Percentiles rank a stretch among this genome's conserved stretches.
Evolutionary conservation across 2,797 vertebrate genomes (phyloP).

Genomic region (Cyprinella venusta): DNA sequence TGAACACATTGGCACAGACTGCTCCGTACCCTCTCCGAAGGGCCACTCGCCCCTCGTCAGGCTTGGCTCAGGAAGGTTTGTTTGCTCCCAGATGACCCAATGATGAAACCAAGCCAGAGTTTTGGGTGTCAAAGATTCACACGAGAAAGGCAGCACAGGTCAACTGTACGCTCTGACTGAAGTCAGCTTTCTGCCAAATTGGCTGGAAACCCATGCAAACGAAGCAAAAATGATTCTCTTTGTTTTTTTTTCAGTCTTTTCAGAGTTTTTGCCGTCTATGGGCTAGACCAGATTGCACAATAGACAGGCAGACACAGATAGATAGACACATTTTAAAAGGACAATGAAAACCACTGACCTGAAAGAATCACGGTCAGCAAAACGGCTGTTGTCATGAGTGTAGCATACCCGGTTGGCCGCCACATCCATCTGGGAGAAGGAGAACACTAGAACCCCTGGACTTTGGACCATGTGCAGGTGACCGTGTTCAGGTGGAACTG

Average conservation of each 20-base stretch:
- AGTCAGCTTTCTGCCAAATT: conserved; percentile 58
- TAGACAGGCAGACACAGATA: neutral
- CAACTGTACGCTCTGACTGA: conserved; percentile 56
- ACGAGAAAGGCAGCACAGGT: conserved; percentile 61
- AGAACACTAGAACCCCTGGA: conserved; percentile 80
- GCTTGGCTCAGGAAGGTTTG: conserved; percentile 62
- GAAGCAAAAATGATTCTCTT: conserved; percentile 49
- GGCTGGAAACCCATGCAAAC: conserved; percentile 66
- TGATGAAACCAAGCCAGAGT: conserved; percentile 63
- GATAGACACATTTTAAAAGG: neutral
- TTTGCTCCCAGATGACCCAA: conserved; percentile 62
- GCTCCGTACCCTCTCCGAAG: conserved; percentile 41
- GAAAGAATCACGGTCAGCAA: conserved; percentile 76
- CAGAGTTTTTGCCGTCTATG: neutral
- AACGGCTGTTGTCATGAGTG: conserved; percentile 84
- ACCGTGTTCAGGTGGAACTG: conserved; percentile 85
- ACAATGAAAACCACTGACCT: conserved; percentile 75
- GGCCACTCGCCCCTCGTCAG: conserved; percentile 42
- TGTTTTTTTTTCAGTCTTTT: conserved; percentile 15
- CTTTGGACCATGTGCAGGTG: conserved; percentile 86
- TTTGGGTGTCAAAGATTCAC: conserved; percentile 72
- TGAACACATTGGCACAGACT: conserved; percentile 51
- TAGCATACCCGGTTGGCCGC: conserved; percentile 85
- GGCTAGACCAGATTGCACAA: neutral
- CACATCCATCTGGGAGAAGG: conserved; percentile 90